phyloP scores from a whole-genome alignment of 1,140 invertebrate species.

The Epicauta chinensis region DNA sequence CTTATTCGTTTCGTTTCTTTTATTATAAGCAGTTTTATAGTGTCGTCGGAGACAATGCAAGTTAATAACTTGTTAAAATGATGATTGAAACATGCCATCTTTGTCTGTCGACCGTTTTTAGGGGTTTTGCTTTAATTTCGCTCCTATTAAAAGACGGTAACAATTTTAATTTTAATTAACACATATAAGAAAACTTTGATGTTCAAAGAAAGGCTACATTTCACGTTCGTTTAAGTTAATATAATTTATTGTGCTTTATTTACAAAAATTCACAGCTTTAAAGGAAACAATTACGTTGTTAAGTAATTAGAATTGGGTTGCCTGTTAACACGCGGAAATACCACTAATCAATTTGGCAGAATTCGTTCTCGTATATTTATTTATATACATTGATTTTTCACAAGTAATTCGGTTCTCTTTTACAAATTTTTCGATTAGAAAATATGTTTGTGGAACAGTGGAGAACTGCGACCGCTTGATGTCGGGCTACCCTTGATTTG shows the following conservation, averaged over 20 bases:
- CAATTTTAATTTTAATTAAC: slow-evolving; percentile 36
- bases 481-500: too few species aligned
- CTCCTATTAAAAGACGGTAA: slow-evolving; percentile 30
- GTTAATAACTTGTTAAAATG: slow-evolving; percentile 36
- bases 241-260: slow-evolving; percentile 38
- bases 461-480: too few species aligned
- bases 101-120: slow-evolving; percentile 16
- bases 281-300: slow-evolving; percentile 28
- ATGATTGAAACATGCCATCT: slow-evolving; percentile 31
- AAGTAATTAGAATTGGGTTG: slow-evolving; percentile 13
- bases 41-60: slow-evolving; percentile 18
- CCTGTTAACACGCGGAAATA: not conserved
- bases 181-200: slow-evolving; percentile 25
- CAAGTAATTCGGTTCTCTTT: too few species aligned
- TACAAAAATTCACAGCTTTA: slow-evolving; percentile 42
- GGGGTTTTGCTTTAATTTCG: slow-evolving; percentile 35
- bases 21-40: too few species aligned
- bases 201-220: slow-evolving; percentile 20
- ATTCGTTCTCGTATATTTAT: too few species aligned
- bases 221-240: slow-evolving; percentile 21
- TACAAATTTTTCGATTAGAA: too few species aligned
- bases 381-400: too few species aligned
- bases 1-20: too few species aligned
- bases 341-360: too few species aligned
- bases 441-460: too few species aligned